Evolutionary conservation across 2,797 vertebrate species (phyloP).

Genomic region (Anomalospiza imberbis): DNA sequence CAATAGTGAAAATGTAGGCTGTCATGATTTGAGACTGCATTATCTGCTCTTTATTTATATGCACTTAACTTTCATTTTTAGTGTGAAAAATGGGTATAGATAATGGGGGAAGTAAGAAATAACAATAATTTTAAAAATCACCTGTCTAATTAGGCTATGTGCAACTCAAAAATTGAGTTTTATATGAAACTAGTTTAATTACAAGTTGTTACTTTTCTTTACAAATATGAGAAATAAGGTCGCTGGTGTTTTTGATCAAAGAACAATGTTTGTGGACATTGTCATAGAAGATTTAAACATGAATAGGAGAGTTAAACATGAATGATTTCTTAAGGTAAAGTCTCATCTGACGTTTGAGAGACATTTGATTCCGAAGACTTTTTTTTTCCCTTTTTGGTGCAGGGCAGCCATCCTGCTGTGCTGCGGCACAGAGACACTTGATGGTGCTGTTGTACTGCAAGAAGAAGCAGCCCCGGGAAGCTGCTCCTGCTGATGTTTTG

Average conservation of each 20-base stretch:
- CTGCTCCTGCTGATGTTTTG: accelerated
- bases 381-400: neutral
- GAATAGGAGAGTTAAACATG: neutral
- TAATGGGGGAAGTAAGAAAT: neutral
- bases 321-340: neutral
- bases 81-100: neutral
- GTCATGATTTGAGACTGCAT: neutral
- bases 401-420: neutral
- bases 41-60: neutral
- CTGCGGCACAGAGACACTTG: neutral
- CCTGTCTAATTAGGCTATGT: neutral
- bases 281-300: neutral
- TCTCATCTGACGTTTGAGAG: neutral
- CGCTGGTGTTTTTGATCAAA: neutral
- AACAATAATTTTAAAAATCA: neutral
- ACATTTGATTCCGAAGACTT: neutral
- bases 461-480: neutral
- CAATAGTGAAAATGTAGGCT: neutral
- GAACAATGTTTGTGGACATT: neutral
- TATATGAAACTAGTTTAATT: neutral
- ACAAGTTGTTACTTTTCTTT: neutral
- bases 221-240: neutral
- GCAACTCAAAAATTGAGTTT: neutral
- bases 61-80: neutral
- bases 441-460: slow-evolving; percentile 30